Evolutionary conservation across 2,888 invertebrate genomes (phyloP).

Genomic region (Phaedon cochleariae): DNA sequence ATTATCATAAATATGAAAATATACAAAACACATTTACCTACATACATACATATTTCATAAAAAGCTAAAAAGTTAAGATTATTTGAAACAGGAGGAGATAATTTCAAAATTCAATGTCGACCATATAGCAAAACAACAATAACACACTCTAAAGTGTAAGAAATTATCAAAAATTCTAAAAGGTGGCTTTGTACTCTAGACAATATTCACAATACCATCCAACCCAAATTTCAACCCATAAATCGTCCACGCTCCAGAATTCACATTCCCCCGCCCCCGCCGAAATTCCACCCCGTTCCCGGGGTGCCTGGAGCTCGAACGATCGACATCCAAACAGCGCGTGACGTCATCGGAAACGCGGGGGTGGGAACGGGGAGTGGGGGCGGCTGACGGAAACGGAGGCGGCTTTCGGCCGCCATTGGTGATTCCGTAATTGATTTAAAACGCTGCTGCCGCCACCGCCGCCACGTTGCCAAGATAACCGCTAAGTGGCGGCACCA

Average conservation of each 20-base stretch:
- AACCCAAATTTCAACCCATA: neutral
- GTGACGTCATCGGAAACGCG: constrained; percentile 48
- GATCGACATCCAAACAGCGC: constrained; percentile 41
- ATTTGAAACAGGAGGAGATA: no score
- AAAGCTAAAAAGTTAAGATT: no score
- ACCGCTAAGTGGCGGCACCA: constrained; percentile 29
- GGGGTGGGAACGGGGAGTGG: constrained; percentile 20
- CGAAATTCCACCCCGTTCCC: neutral
- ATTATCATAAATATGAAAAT: no score
- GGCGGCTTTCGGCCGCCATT: constrained; percentile 46
- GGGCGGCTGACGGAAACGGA: constrained; percentile 40
- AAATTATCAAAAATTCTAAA: no score
- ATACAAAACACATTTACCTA: no score
- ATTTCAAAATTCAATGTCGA: no score
- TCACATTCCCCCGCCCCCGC: neutral
- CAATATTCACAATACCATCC: neutral
- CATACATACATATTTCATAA: no score
- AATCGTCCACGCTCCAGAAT: neutral
- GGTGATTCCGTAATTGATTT: constrained; percentile 49
- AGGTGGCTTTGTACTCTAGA: no score
- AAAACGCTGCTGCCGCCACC: constrained; percentile 40
- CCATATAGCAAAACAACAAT: no score
- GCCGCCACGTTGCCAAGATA: constrained; percentile 19
- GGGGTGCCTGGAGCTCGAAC: constrained; percentile 20
- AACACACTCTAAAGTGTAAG: no score